Evolutionary conservation across 1,140 invertebrate species (phyloP).

Genomic region (Drosophila novamexicana): DNA sequence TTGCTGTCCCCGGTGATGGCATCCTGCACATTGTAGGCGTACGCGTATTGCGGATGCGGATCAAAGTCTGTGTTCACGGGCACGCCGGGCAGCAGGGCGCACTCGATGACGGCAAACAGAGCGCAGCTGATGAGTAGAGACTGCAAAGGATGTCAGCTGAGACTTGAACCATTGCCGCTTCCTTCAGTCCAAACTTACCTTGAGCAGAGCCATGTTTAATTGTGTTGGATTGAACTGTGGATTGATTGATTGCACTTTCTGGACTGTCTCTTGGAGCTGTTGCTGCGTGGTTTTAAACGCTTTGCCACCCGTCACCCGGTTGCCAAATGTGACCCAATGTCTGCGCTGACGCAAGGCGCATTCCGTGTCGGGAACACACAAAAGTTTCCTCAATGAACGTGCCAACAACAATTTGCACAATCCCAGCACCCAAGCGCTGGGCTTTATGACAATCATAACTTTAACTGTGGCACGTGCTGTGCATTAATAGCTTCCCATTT

Average conservation of each 20-base stretch:
- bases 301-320: conserved; percentile 1
- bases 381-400: conserved; percentile 67
- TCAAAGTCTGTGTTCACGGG: conserved; percentile 85
- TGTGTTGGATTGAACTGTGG: conserved; percentile 22
- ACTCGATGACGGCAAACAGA: conserved; percentile 61
- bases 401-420: conserved; percentile 55
- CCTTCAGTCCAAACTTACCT: conserved; percentile 50
- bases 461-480: conserved; percentile 54
- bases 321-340: conserved; percentile 54
- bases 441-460: conserved; percentile 59
- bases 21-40: conserved; percentile 87
- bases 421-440: not conserved
- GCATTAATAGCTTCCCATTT: conserved; percentile 47
- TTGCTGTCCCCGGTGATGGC: conserved; percentile 87
- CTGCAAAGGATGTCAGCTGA: not conserved
- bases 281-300: conserved; percentile 60
- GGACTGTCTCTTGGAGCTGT: conserved; percentile 41
- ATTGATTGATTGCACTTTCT: conserved; percentile 48
- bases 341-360: conserved; percentile 41
- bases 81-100: conserved; percentile 64
- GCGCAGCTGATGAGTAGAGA: conserved; percentile 65
- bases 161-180: not conserved
- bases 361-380: conserved; percentile 12
- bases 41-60: conserved; percentile 87
- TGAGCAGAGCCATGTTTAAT: conserved; percentile 73